Conservation (phyloP, 2,797 vertebrate genomes). For the Delichon dasypus region DNA sequence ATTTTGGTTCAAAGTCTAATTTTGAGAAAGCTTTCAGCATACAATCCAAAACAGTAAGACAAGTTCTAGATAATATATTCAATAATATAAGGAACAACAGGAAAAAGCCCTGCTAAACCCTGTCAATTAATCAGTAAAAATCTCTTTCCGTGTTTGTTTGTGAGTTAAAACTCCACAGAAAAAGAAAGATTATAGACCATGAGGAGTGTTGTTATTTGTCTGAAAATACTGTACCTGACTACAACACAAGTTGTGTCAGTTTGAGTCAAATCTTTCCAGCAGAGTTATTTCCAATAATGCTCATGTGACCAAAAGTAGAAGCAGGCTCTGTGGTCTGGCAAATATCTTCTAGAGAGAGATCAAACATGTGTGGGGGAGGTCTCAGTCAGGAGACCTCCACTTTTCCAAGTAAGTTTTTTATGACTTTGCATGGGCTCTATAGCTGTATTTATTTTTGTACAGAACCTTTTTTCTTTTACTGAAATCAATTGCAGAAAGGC, state of each 20-base stretch:
- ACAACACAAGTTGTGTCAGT: background rate
- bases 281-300: background rate
- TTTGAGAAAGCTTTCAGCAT: background rate
- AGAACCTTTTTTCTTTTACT: background rate
- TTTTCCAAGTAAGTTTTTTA: background rate
- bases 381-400: background rate
- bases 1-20: background rate
- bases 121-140: background rate
- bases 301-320: background rate
- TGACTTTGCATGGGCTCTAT: background rate
- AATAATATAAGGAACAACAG: background rate
- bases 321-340: background rate
- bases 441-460: background rate
- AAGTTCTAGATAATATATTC: background rate
- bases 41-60: background rate
- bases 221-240: conserved; percentile 6
- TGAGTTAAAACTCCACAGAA: background rate
- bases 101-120: background rate
- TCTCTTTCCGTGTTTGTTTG: background rate
- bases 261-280: background rate
- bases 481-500: background rate
- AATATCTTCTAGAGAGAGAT: background rate
- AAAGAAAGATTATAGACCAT: background rate
- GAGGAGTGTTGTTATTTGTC: background rate
- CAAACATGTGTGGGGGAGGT: background rate